Base-by-base conservation (phyloP, 1,140 invertebrate species). In the Lucilia cuprina region DNA sequence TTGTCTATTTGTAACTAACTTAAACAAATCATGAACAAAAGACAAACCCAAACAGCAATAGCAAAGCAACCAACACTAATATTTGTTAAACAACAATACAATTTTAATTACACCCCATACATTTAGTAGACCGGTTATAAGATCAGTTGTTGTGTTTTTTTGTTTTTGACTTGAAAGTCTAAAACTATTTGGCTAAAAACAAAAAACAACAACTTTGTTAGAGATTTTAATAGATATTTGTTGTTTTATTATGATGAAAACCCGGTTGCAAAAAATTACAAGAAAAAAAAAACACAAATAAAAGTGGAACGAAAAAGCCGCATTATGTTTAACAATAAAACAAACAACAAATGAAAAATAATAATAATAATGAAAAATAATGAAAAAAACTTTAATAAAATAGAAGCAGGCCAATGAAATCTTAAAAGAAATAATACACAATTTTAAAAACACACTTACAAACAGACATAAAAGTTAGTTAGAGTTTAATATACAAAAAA, bases 401-500 rank as follows among this genome's bases (percentile, higher is more conserved):
- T 25, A 70, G 19, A 70, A 70, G 65, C 65, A 70, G 65, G 65
- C 65, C 65, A 70, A 70, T 70, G 65, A 70, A 70, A 70, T 70
- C 65, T 70, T 70, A 21, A 70, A 21, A 21, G 65, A 70, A 70
- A 70, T 19, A 30, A 30, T 30, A 65, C 5, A 65, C 13, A 65
- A 49, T 49, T 30, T 30, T 30, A 30, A 30, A n/a, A n/a, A n/a
- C n/a, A n/a, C n/a, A n/a, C n/a, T n/a, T n/a, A 30, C 9, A 49
- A 49, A 49, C 49, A 12, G 1, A 49, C 49, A 49, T 49, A 49
- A 49, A 30, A 30, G 1, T 30, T 30, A 30, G 25, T 30, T 30
- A 30, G 25, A 49, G 49, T 49, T 49, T 12, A 14, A 65, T 2
- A 65, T 4, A 13, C n/a, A 21, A 21, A 8, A n/a, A 70, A 70